phyloP scores from a whole-genome alignment of 2,797 vertebrate genomes.

The Pantherophis alleghaniensis region DNA sequence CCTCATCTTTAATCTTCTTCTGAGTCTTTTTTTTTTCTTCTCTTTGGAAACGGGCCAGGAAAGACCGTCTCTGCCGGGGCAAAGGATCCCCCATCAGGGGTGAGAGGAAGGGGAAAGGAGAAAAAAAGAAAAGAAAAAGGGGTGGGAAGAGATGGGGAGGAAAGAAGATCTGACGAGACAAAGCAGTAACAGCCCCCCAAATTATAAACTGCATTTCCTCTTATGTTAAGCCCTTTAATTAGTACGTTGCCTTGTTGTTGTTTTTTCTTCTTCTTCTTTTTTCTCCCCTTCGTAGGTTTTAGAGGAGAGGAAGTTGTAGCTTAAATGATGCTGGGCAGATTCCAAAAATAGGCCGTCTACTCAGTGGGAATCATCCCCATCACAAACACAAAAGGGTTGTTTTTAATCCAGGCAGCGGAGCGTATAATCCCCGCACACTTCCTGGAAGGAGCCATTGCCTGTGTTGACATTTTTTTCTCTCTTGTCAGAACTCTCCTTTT shows the following conservation, averaged over 20 bases:
- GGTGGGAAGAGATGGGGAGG: background rate
- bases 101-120: background rate
- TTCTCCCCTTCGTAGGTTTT: background rate
- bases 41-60: background rate
- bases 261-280: background rate
- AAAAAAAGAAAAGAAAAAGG: too few species aligned
- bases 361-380: background rate
- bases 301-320: background rate
- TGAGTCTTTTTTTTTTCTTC: background rate
- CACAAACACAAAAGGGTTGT: background rate
- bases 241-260: background rate
- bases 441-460: background rate
- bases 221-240: constrained; percentile 6
- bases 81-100: background rate
- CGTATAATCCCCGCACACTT: background rate
- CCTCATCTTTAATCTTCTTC: background rate
- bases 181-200: background rate
- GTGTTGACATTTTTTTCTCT: background rate
- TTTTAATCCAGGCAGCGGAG: background rate
- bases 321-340: background rate
- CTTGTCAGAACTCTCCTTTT: background rate
- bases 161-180: background rate
- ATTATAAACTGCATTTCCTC: background rate
- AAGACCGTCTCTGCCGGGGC: background rate
- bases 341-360: background rate